Evolutionary conservation across 2,113 vertebrate genomes (phyloP).

Genomic region (Perca flavescens): DNA sequence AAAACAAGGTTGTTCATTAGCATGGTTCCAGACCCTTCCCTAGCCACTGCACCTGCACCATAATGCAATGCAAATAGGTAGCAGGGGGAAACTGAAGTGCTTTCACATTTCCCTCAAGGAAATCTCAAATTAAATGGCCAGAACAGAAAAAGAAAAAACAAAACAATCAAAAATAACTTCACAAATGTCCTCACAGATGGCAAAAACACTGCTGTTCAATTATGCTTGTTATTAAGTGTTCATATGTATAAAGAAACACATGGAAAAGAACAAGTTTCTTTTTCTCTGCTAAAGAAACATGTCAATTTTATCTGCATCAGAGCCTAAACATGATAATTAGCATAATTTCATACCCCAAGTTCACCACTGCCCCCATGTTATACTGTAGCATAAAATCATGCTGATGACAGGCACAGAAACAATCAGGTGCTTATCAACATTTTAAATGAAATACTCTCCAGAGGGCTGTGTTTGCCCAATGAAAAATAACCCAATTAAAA

Average conservation of each 20-base stretch:
- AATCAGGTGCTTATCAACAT: slow-evolving; percentile 74
- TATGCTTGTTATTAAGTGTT: slow-evolving; percentile 12
- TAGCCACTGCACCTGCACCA: slow-evolving; percentile 74
- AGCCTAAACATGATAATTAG: slow-evolving; percentile 38
- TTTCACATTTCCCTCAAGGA: slow-evolving; percentile 61
- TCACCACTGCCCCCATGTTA: slow-evolving; percentile 20
- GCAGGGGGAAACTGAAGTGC: slow-evolving; percentile 53
- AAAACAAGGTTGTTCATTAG: slow-evolving; percentile 84
- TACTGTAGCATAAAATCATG: slow-evolving; percentile 23
- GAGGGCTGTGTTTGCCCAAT: slow-evolving; percentile 59
- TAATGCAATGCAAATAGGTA: slow-evolving; percentile 76
- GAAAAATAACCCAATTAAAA: slow-evolving; percentile 81
- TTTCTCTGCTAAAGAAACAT: slow-evolving; percentile 23
- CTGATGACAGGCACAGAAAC: slow-evolving; percentile 47
- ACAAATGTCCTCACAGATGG: slow-evolving; percentile 40
- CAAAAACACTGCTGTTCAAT: slow-evolving; percentile 30
- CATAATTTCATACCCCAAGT: slow-evolving; percentile 11
- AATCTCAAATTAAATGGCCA: slow-evolving; percentile 58
- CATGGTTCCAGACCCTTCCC: slow-evolving; percentile 75
- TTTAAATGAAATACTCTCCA: slow-evolving; percentile 67
- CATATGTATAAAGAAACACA: slow-evolving; percentile 4
- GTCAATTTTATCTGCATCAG: slow-evolving; percentile 14
- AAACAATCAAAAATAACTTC: slow-evolving; percentile 42
- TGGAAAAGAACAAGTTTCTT: neutral
- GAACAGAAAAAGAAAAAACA: slow-evolving; percentile 47